Percentiles rank a stretch among this genome's conserved stretches.
phyloP scores from a whole-genome alignment of 1,140 invertebrate genomes.

The Drosophila willistoni region DNA sequence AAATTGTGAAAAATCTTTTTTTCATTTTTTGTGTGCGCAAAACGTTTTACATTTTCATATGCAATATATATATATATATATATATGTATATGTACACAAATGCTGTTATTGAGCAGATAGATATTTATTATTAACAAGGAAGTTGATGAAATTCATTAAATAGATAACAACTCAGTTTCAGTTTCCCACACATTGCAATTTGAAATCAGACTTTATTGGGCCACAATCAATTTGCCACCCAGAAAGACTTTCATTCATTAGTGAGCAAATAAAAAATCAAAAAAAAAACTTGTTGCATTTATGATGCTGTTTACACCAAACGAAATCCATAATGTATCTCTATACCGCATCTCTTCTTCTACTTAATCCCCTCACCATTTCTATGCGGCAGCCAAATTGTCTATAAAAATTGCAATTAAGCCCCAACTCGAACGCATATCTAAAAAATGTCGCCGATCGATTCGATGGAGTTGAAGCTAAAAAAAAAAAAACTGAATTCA shows the following conservation, averaged over 20 bases:
- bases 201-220: conserved; percentile 30
- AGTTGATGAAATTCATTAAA: conserved; percentile 9
- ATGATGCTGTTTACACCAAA: conserved; percentile 64
- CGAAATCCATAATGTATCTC: conserved; percentile 56
- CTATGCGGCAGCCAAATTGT: conserved; percentile 54
- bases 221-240: conserved; percentile 24
- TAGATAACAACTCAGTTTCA: conserved; percentile 1
- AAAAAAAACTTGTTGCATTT: conserved; percentile 42
- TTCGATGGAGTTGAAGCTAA: background rate
- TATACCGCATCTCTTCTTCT: conserved; percentile 40
- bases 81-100: background rate
- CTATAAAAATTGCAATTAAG: conserved; percentile 79
- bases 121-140: conserved; percentile 5
- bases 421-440: conserved; percentile 68
- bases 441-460: conserved; percentile 52
- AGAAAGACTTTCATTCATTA: conserved; percentile 60
- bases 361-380: background rate
- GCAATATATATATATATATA: background rate
- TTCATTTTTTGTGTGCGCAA: conserved; percentile 30
- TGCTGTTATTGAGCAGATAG: background rate
- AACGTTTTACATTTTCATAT: conserved; percentile 68
- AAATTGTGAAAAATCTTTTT: conserved; percentile 68
- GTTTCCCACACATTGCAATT: background rate
- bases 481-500: conserved; percentile 4
- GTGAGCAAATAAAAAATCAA: conserved; percentile 16